Base-by-base conservation (phyloP, 2,113 vertebrate genomes). In the Brachyistius frenatus region DNA sequence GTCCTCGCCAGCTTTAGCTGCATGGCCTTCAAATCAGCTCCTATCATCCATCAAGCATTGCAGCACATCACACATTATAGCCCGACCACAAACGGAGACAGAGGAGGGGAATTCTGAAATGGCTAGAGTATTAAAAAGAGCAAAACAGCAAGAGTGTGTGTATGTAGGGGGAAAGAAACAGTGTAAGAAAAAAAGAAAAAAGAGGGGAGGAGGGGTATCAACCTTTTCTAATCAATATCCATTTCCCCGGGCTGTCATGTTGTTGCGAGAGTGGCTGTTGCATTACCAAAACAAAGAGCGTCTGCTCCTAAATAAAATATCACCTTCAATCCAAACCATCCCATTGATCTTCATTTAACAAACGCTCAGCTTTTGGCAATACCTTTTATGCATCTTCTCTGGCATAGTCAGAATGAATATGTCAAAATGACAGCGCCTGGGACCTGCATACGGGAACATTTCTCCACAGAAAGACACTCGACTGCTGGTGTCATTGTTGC, bases 171-270 rank as follows among this genome's bases (percentile, higher is more conserved):
- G 30, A 57, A 36, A n/a, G 64, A 35, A 67, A 69, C 16, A 37
- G 10, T 6, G 6, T 15, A 37, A 39, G 49, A 32, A 9, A 16
- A 9, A 44, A 23, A 23, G 23, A 23, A 23, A 23, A 23, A 23
- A 23, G 23, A 23, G 23, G 23, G 23, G 23, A 23, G 23, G 23
- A 23, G 23, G 23, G 23, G 75, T 77, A 80, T 84, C 82, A 94
- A 87, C 84, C 87, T 92, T 92, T 91, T 89, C 88, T 89, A 95
- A 95, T 95, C 93, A 95, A 95, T 95, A 95, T 94, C 94, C 90
- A 94, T 95, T 95, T 93, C 89, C 93, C 81, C 15, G 53, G 82
- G 83, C 92, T 94, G 93, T 94, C 94, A 93, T 93, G 89, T 92
- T 90, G 89, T 89, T 93, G 88, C 81, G 74, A 88, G 89, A 94